Evolutionary conservation across 2,888 invertebrate genomes (phyloP), one percentile per base, ranked within the genome.

Genomic region (Prenolepis imparis): DNA sequence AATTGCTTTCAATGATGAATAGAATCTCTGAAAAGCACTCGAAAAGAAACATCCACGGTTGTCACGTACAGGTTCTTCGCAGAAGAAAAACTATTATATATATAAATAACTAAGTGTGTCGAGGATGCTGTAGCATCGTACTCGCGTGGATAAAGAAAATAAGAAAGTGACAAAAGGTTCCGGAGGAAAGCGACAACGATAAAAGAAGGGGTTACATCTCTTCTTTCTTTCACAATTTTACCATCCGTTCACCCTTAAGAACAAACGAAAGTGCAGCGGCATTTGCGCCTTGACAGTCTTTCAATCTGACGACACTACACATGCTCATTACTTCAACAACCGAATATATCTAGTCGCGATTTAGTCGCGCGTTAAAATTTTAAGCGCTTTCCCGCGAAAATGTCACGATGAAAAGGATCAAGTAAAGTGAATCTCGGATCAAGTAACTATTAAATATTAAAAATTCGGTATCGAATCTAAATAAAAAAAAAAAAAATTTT

Each of bases 61-160:
- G 15, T 15, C 36, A 9, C 36, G 8, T 57, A 15, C 28, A 21
- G 9, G 11, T 21, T 24, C 12, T 61, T 59, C 41, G 39, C 11
- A 55, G 48, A 44, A 67, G 28, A 32, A 15, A 52, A 63, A 24
- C 5, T 18, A n/a, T 9, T 57, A 57, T 24, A 39, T 11, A 6
- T n/a, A 21, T 21, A 44, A 83, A 41, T 52, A 28, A 63, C 36
- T 48, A 72, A 72, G 21, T 24, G 66, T 28, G 57, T 64, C 39
- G 36, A 63, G 44, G 66, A 48, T 5, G 21, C 18, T 5, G 6
- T 1, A 66, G 18, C 9, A 36, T 24, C 18, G 28, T 28, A 28
- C 15, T 64, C 66, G 64, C n/a, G 68, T 32, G 63, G 12, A 61
- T 36, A 36, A 4, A 44, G 24, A 57, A 36, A 48, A 70, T 32